Base-by-base conservation (phyloP, 2,113 vertebrate genomes). In the Hassar affinis region DNA sequence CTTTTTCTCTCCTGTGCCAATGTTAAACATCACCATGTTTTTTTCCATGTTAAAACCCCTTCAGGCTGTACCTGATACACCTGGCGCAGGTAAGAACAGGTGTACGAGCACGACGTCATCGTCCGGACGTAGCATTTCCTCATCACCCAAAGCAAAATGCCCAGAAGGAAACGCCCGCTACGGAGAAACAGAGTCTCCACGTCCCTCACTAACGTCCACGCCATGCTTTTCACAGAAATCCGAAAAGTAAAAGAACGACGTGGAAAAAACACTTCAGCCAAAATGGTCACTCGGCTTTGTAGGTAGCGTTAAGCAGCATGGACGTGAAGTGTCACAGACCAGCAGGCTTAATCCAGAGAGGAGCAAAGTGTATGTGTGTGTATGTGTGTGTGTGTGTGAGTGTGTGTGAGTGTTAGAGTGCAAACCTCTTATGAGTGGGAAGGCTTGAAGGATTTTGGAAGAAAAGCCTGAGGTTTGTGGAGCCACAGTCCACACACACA, bases 391-490 rank as follows among this genome's bases (percentile, higher is more conserved):
- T 76, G n/a, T 10, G 72, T 33, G 74, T 33, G 74, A 18, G 75
- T 25, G 75, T 38, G 76, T 45, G 77, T 4, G 25, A 4, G 77
- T 9, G 77, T 10, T 56, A 17, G 77, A 4, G 57, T 51, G 78
- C 9, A 38, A 72, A 49, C 42, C 69, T 49, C 42, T 72, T 45
- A 27, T 45, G 76, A 35, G 38, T 68, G 47, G 10, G 47, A 66
- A 49, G 42, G 42, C 61, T 80, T 56, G 27, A 62, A 47, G 27
- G 66, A 45, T 62, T 59, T 62, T 69, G 11, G 47, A 49, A 80
- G 81, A 74, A 49, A 59, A 59, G 71, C 12, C 78, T 81, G 82
- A 78, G 85, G 82, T 86, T 86, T 84, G 78, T 82, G 79, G 66
- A 14, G 47, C 38, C 66, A 18, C 64, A 56, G 76, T 57, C 45